Conservation (phyloP, 2,113 vertebrate species). For the Plestiodon gilberti region DNA sequence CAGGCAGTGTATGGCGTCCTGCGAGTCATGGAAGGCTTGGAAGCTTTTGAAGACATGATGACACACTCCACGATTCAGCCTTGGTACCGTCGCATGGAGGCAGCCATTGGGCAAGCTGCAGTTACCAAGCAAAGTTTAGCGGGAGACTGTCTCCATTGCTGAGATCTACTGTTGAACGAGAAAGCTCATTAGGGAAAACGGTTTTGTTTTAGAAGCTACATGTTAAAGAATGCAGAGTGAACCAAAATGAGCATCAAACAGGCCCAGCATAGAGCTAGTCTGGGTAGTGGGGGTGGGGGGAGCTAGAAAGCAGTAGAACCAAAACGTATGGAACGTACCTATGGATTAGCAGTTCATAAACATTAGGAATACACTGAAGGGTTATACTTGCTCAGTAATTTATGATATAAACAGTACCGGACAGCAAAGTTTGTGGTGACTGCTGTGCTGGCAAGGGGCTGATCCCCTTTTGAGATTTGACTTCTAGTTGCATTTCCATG, state of each 20-base stretch:
- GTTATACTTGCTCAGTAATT: background rate
- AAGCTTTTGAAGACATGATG: slow-evolving; percentile 96
- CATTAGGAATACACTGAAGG: background rate
- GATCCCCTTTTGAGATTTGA: background rate
- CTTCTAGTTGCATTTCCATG: slow-evolving; percentile 28
- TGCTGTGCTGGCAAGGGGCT: background rate
- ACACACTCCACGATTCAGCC: slow-evolving; percentile 85
- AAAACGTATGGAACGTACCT: background rate
- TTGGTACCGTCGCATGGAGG: slow-evolving; percentile 91
- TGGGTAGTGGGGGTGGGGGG: too few relatives aligned
- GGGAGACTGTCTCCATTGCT: background rate
- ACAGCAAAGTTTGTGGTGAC: background rate
- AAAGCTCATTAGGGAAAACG: slow-evolving; percentile 5
- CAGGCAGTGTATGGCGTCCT: slow-evolving; percentile 95
- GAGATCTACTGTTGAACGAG: slow-evolving; percentile 28
- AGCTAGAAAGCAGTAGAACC: rapidly evolving
- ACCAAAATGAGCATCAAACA: background rate
- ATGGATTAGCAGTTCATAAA: background rate
- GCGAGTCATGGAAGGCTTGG: slow-evolving; percentile 94
- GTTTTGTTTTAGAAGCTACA: slow-evolving; percentile 4
- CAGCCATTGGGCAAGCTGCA: slow-evolving; percentile 67
- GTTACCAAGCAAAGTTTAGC: slow-evolving; percentile 18
- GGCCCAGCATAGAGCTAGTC: rapidly evolving
- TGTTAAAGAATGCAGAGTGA: background rate
- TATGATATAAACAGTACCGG: slow-evolving; percentile 25